Conservation (phyloP, 2,888 invertebrate genomes). For the Idaea biselata region DNA sequence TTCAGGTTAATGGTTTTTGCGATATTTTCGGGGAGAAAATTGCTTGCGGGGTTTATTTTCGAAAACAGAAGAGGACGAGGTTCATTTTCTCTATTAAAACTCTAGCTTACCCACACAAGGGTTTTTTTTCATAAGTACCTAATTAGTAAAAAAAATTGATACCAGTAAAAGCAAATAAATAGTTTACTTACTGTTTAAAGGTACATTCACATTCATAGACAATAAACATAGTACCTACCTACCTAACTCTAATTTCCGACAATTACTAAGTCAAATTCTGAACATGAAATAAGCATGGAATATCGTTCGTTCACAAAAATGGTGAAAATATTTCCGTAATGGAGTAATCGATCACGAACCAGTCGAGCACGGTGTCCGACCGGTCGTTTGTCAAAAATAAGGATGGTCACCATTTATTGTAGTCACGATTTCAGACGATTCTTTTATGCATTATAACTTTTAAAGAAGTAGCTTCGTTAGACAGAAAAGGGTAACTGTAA, state of each 20-base stretch:
- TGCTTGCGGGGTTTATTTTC: background rate
- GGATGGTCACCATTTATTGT: slow-evolving; percentile 13
- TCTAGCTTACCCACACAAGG: background rate
- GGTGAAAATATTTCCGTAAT: slow-evolving; percentile 35
- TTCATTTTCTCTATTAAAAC: background rate
- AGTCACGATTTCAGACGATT: background rate
- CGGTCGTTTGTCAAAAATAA: slow-evolving; percentile 69
- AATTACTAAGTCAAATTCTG: background rate
- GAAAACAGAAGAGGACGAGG: background rate
- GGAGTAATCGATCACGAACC: slow-evolving; percentile 59
- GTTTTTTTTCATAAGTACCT: too few relatives aligned
- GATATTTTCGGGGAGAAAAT: slow-evolving; percentile 1
- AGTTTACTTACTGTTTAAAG: too few relatives aligned
- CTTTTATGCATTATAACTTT: background rate
- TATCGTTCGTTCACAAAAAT: slow-evolving; percentile 10
- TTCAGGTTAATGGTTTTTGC: slow-evolving; percentile 14
- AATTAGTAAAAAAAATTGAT: too few relatives aligned
- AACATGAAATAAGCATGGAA: background rate
- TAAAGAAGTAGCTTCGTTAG: background rate
- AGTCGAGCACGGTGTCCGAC: slow-evolving; percentile 56
- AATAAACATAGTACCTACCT: too few relatives aligned
- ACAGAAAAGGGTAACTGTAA: too few relatives aligned
- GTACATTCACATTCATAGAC: too few relatives aligned
- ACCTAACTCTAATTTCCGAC: background rate
- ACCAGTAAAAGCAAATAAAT: too few relatives aligned